phyloP scores from a whole-genome alignment of 2,888 invertebrate genomes.

The Athalia rosae region DNA sequence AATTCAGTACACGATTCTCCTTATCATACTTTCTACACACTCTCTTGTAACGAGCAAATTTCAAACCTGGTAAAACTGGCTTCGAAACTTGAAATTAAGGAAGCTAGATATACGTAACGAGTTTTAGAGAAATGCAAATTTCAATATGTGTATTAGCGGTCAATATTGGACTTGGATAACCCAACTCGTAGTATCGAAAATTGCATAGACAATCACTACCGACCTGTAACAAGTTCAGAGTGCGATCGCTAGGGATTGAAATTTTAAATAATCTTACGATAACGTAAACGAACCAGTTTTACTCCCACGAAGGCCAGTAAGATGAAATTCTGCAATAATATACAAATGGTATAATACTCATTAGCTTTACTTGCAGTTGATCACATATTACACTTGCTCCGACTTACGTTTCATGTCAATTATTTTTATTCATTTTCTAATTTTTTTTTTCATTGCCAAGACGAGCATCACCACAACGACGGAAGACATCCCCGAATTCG shows the following conservation, averaged over 20 bases:
- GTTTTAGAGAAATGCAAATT: not conserved
- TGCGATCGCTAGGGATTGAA: not conserved
- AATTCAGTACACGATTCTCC: not conserved
- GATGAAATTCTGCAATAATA: slow-evolving; percentile 2
- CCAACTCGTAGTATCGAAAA: not conserved
- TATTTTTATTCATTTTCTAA: not conserved
- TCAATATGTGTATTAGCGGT: too few species aligned
- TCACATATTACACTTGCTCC: not conserved
- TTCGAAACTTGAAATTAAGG: not conserved
- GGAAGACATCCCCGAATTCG: slow-evolving; percentile 75
- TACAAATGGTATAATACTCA: not conserved
- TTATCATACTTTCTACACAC: slow-evolving; percentile 11
- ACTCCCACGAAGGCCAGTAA: slow-evolving; percentile 37
- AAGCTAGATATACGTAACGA: not conserved
- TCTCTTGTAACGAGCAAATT: not conserved
- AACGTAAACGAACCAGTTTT: slow-evolving; percentile 28
- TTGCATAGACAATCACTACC: not conserved
- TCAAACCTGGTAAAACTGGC: slow-evolving; percentile 1
- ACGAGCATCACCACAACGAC: slow-evolving; percentile 67
- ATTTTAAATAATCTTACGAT: slow-evolving; percentile 12
- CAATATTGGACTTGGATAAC: not conserved
- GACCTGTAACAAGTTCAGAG: slow-evolving; percentile 6
- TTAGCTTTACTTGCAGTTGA: not conserved
- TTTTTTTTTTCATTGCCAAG: slow-evolving; percentile 18
- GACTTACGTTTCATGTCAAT: slow-evolving; percentile 5